A percentile compares a stretch with the other conserved stretches of the same genome.
Conservation (phyloP, 2,113 vertebrate genomes). For the Bubo bubo region DNA sequence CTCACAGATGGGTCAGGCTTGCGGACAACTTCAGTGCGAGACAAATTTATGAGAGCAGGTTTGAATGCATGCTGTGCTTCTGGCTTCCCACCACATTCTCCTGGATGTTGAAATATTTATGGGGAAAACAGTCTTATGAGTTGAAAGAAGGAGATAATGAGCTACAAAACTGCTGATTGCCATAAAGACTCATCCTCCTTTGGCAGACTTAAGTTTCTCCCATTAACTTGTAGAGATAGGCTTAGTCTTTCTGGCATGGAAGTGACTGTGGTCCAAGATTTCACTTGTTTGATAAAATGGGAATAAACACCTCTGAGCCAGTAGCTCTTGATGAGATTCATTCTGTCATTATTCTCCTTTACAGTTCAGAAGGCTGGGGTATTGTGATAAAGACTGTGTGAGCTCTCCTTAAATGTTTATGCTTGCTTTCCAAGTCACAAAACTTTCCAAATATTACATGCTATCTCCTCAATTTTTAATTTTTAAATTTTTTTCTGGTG, state of each 20-base stretch:
- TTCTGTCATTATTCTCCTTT: not conserved
- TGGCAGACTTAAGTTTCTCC: not conserved
- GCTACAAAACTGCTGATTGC: not conserved
- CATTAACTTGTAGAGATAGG: not conserved
- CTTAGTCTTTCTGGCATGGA: not conserved
- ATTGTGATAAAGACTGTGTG: not conserved
- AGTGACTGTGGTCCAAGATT: not conserved
- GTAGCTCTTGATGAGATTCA: not conserved
- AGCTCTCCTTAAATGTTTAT: not conserved
- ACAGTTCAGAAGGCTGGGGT: not conserved
- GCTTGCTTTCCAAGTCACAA: not conserved
- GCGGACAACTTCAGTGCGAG: not conserved
- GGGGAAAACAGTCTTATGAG: not conserved
- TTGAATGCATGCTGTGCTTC: not conserved
- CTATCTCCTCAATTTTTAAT: not conserved
- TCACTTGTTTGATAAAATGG: not conserved
- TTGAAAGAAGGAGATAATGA: not conserved
- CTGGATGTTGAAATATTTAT: conserved; percentile 22
- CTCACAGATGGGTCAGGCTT: not conserved
- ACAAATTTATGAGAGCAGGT: not conserved
- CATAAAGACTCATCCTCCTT: not conserved
- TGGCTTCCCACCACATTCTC: not conserved
- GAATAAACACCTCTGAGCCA: not conserved
- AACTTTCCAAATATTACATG: not conserved
- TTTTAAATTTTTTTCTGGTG: not conserved